Base-by-base conservation (phyloP, 1,140 invertebrate genomes). In the Drosophila trapezifrons region DNA sequence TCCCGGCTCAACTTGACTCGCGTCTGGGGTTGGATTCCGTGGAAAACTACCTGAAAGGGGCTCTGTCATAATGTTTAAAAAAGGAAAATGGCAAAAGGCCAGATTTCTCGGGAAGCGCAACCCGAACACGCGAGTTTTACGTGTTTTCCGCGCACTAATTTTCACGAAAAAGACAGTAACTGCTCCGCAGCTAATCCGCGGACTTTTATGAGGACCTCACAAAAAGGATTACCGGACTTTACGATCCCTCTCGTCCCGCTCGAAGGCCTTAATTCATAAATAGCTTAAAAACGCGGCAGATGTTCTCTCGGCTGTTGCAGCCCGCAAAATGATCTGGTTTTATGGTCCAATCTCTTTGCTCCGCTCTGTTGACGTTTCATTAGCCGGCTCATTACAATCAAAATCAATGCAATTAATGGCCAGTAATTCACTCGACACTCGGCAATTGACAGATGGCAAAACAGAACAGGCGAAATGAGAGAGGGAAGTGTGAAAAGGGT, bases 91-190 rank as follows among this genome's bases (percentile, higher is more conserved):
- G 20, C 18, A 45, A 22, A 51, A 75, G 42, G 47, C n/a, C 3
- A 63, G 25, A 64, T 72, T 78, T 81, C 70, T 38, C n/a, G 13
- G n/a, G 35, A 85, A 85, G 18, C 46, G 46, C 76, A 76, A 79
- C 51, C 71, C 65, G 47, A 66, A 25, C 83, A 80, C 79, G 84
- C 84, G 84, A 83, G 38, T 83, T 87, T 87, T 87, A 49, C 83
- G 83, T 87, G 52, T 80, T 87, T 87, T 89, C 79, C 84, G 57
- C 67, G 72, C 72, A 81, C 78, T 58, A 85, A 85, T 84, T 85
- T 80, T 65, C 64, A n/a, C 56, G 58, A 65, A 69, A 40, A 70
- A 56, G 56, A 62, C 22, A 3, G 32, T 57, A 60, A 59, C 62
- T 15, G 56, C 57, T 51, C 17, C 5, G 25, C 29, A 40, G 43